Evolutionary conservation across 2,797 vertebrate species (phyloP).

Genomic region (Gouania willdenowi): DNA sequence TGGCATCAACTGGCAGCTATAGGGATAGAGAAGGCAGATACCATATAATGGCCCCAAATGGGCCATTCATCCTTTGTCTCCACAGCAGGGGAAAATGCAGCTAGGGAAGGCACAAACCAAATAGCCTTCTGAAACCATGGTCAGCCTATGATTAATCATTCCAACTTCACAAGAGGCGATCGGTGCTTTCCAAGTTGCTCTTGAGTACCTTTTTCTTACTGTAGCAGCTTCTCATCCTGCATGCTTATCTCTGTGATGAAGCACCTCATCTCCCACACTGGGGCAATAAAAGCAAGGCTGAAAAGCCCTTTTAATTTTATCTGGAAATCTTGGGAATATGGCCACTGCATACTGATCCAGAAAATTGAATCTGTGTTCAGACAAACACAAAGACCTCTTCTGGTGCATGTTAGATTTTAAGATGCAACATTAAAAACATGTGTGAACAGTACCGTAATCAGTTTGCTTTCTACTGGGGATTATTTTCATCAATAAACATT

Average conservation of each 20-base stretch:
- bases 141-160: conserved; percentile 54
- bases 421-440: too few species aligned
- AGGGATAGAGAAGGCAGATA: conserved; percentile 59
- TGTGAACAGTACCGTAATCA: too few species aligned
- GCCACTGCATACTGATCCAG: not conserved
- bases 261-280: conserved; percentile 31
- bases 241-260: conserved; percentile 52
- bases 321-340: conserved; percentile 19
- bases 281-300: conserved; percentile 17
- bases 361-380: too few species aligned
- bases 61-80: conserved; percentile 57
- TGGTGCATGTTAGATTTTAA: too few species aligned
- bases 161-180: conserved; percentile 52
- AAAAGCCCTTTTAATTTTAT: conserved; percentile 18
- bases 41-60: conserved; percentile 38
- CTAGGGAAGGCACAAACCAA: conserved; percentile 29
- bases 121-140: conserved; percentile 35
- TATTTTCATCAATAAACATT: too few species aligned
- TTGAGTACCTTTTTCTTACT: conserved; percentile 34
- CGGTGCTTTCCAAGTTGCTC: conserved; percentile 30
- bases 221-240: conserved; percentile 35
- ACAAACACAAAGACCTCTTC: too few species aligned
- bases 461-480: too few species aligned
- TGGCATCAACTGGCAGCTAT: conserved; percentile 37
- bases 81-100: conserved; percentile 27